phyloP scores from a whole-genome alignment of 2,797 vertebrate genomes.

The Bradypus variegatus region DNA sequence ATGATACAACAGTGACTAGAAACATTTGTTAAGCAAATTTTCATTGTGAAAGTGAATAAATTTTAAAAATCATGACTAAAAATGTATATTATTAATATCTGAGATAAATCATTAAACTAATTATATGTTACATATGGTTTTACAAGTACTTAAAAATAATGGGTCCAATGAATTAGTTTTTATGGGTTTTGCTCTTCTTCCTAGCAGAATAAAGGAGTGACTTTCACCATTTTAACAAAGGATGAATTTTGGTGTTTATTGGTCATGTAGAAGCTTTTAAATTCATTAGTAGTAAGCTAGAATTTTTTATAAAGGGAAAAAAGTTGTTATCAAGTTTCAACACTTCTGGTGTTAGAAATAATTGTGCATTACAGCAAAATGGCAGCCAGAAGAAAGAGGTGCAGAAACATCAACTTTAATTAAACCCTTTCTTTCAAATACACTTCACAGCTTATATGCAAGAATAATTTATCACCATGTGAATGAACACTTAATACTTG shows the following conservation, averaged over 20 bases:
- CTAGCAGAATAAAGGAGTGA: not conserved
- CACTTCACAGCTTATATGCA: slow-evolving; percentile 39
- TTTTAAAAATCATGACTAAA: not conserved
- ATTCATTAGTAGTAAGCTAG: slow-evolving; percentile 43
- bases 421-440: slow-evolving; percentile 58
- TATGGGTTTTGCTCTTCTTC: slow-evolving; percentile 10
- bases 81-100: not conserved
- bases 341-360: slow-evolving; percentile 55
- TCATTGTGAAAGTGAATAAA: slow-evolving; percentile 7
- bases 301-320: slow-evolving; percentile 29
- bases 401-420: slow-evolving; percentile 53
- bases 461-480: slow-evolving; percentile 48
- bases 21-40: slow-evolving; percentile 1
- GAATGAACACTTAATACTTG: slow-evolving; percentile 61
- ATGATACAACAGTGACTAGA: not conserved
- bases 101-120: slow-evolving; percentile 8
- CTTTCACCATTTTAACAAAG: not conserved
- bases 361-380: slow-evolving; percentile 55
- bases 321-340: slow-evolving; percentile 51
- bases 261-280: slow-evolving; percentile 31
- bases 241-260: slow-evolving; percentile 17
- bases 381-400: slow-evolving; percentile 45
- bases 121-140: not conserved
- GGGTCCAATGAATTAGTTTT: not conserved
- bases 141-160: not conserved